A percentile compares a stretch with the other conserved stretches of the same genome.
Conservation (phyloP, 1,140 invertebrate species). For the Venturia canescens region DNA sequence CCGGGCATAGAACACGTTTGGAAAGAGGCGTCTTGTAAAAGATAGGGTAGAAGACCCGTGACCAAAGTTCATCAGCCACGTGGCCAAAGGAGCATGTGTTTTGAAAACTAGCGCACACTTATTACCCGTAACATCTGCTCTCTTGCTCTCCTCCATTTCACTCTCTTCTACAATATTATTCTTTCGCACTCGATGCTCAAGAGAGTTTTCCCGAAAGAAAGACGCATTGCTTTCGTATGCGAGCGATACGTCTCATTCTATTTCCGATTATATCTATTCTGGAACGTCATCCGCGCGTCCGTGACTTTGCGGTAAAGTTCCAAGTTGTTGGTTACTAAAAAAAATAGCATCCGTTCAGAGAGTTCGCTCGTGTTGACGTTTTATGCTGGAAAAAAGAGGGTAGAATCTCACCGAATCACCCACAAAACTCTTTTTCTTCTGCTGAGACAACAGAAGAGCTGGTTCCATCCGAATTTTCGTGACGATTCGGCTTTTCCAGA, state of each 20-base stretch:
- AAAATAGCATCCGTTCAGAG: background rate
- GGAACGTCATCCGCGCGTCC: background rate
- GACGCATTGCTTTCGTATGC: too few species aligned
- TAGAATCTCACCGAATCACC: background rate
- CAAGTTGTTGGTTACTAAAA: constrained; percentile 5
- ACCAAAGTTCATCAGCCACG: constrained; percentile 37
- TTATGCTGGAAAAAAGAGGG: background rate
- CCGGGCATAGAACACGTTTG: background rate
- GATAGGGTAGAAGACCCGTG: constrained; percentile 34
- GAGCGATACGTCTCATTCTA: constrained; percentile 14
- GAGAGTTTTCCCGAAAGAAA: too few species aligned
- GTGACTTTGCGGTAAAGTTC: constrained; percentile 24
- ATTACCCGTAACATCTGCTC: constrained; percentile 36
- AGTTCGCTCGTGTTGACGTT: constrained; percentile 2
- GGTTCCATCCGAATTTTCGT: background rate
- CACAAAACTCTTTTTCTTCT: background rate
- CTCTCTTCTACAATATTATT: constrained; percentile 1
- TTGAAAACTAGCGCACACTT: constrained; percentile 30
- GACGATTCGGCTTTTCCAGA: background rate
- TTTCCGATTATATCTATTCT: background rate
- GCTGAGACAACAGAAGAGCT: background rate
- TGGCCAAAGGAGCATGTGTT: constrained; percentile 44
- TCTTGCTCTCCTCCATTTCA: background rate
- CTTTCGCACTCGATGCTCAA: background rate
- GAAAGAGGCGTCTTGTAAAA: constrained; percentile 30